Evolutionary conservation across 2,113 vertebrate species (phyloP), one percentile per base, ranked within the genome.

Genomic region (Xenopus laevis): DNA sequence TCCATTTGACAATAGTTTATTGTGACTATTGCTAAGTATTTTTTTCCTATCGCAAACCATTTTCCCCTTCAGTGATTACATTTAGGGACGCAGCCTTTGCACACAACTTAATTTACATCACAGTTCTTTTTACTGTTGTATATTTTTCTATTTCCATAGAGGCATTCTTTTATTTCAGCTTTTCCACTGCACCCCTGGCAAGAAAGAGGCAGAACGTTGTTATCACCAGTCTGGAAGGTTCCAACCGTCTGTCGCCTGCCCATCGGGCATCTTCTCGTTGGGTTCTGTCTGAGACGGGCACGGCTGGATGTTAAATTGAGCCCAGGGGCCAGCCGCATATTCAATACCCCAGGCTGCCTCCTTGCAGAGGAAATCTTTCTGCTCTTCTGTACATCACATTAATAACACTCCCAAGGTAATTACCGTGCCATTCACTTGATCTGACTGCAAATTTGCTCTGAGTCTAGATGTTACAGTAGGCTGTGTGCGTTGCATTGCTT

Each of bases 101-200:
- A 58, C 18, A 20, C 2, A 9, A 58, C 15, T 58, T 58, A 58
- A 58, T 58, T 58, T 58, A 58, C 3, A 17, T 58, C 55, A 12
- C 55, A 58, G 55, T 20, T 58, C 17, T 20, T 20, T 16, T 9
- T 58, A 18, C 17, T 16, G 17, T 18, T 10, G 17, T n/a, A 5
- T 58, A 17, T 58, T 12, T 58, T 58, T 15, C 15, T 58, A 40
- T 20, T 58, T 58, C 1, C 18, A 50, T 50, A 50, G 3, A 13
- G 6, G 10, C 47, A 2, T 50, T 50, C 47, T 50, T 50, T 4
- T 50, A 9, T 63, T 63, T 18, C 44, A 72, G 70, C 46, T n/a
- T 52, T 72, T 72, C n/a, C 59, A 20, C n/a, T 71, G n/a, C 70
- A 30, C 70, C 70, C 0, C 15, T 63, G 70, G 21, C 45, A 9